phyloP scores from a whole-genome alignment of 2,797 vertebrate species.

The Scolopax rusticola region DNA sequence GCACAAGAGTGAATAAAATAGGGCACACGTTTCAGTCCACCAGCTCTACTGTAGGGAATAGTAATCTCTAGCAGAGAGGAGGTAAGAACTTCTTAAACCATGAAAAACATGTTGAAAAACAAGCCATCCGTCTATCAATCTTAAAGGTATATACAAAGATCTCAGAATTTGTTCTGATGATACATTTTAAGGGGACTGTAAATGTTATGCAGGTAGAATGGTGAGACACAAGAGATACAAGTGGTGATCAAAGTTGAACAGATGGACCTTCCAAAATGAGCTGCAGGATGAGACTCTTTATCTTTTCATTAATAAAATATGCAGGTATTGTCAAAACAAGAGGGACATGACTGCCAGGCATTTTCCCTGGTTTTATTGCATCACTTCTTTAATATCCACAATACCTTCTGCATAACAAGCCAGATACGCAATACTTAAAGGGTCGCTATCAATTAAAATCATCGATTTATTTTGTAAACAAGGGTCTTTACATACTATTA shows the following conservation, averaged over 20 bases:
- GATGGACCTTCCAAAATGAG: neutral
- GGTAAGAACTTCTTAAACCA: neutral
- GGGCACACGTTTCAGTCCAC: neutral
- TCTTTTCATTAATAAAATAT: neutral
- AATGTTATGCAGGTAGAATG: accelerated
- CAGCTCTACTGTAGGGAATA: neutral
- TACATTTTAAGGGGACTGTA: neutral
- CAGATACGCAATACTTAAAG: neutral
- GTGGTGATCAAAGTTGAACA: neutral
- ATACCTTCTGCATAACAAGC: neutral
- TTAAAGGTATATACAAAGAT: neutral
- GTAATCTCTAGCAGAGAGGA: neutral
- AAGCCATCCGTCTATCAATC: neutral
- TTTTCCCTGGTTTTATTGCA: neutral
- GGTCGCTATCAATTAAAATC: neutral
- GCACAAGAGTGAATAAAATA: neutral
- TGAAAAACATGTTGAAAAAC: neutral
- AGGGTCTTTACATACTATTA: neutral
- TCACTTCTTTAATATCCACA: neutral
- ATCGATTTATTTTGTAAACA: constrained; percentile 15
- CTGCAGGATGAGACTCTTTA: neutral
- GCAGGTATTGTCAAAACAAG: neutral
- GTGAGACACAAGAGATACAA: accelerated
- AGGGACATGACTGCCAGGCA: neutral
- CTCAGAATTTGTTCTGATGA: neutral